Evolutionary conservation across 2,113 vertebrate genomes (phyloP).

Genomic region (Notiomystis cincta): DNA sequence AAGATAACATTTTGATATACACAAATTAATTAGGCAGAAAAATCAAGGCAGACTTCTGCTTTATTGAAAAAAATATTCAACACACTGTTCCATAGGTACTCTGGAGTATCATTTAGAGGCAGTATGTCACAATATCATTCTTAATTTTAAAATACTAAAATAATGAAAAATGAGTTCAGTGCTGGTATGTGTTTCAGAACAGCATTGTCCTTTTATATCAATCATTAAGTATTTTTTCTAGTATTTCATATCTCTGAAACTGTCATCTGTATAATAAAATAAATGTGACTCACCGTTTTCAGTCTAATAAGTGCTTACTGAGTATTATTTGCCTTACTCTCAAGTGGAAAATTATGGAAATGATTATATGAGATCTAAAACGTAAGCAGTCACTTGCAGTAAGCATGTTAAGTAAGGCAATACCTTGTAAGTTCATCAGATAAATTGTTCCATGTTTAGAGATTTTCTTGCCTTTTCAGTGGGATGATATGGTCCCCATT

Average conservation of each 20-base stretch:
- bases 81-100: neutral
- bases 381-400: neutral
- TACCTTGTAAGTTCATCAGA: neutral
- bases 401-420: slow-evolving; percentile 18
- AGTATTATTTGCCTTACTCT: slow-evolving; percentile 22
- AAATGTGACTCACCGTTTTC: slow-evolving; percentile 14
- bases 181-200: neutral
- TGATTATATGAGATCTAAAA: slow-evolving; percentile 12
- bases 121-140: slow-evolving; percentile 1
- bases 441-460: neutral
- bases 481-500: neutral
- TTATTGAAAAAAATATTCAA: neutral
- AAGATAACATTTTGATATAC: slow-evolving; percentile 50
- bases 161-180: neutral
- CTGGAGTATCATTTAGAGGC: neutral
- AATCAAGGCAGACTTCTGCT: slow-evolving; percentile 4
- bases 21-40: slow-evolving; percentile 51
- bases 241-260: slow-evolving; percentile 22
- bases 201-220: neutral
- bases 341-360: slow-evolving; percentile 38
- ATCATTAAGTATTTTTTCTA: slow-evolving; percentile 32
- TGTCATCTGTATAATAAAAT: neutral
- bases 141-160: neutral
- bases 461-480: slow-evolving; percentile 6
- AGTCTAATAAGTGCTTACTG: slow-evolving; percentile 22